phyloP scores from a whole-genome alignment of 1,140 invertebrate genomes.

The Bombus cullumanus region DNA sequence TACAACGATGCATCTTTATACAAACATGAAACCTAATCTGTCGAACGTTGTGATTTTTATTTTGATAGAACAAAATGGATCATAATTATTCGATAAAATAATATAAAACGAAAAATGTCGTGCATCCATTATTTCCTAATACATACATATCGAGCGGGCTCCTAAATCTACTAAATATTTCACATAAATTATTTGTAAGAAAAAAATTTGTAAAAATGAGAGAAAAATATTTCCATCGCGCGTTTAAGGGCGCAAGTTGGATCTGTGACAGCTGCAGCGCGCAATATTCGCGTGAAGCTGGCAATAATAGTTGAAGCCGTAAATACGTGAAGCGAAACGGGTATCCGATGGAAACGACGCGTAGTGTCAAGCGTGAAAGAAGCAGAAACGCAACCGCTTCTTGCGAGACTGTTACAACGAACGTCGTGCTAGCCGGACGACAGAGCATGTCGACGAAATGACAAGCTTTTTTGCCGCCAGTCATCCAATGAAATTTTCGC shows the following conservation, averaged over 20 bases:
- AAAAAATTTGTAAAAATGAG: not conserved
- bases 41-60: too few species aligned
- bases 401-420: conserved; percentile 20
- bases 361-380: not conserved
- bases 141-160: not conserved
- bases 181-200: not conserved
- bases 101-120: too few species aligned
- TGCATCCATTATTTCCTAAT: too few species aligned
- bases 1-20: too few species aligned
- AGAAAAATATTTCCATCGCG: not conserved
- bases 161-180: not conserved
- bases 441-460: not conserved
- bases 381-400: not conserved
- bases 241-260: not conserved
- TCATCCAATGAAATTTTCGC: conserved; percentile 21
- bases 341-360: not conserved
- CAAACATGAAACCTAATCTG: too few species aligned
- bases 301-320: conserved; percentile 12
- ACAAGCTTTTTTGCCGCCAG: conserved; percentile 11
- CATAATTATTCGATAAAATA: too few species aligned
- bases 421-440: not conserved
- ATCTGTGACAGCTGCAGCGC: not conserved
- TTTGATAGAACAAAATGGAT: too few species aligned
- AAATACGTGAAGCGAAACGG: conserved; percentile 1
- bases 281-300: conserved; percentile 17